phyloP scores from a whole-genome alignment of 2,113 vertebrate genomes.

The Aspidoscelis tigris region DNA sequence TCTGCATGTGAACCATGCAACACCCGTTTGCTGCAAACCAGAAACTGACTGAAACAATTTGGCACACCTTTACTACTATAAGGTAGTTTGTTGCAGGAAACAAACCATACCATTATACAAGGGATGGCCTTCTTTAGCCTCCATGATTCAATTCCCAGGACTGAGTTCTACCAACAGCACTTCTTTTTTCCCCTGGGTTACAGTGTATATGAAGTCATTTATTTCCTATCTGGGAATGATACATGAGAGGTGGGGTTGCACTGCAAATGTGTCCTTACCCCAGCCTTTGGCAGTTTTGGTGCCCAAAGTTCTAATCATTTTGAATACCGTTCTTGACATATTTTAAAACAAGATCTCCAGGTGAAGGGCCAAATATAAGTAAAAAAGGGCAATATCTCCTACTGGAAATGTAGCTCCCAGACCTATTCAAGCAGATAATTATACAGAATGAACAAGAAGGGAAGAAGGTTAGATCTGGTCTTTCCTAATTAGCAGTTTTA shows the following conservation, averaged over 20 bases:
- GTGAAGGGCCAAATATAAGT: too few relatives aligned
- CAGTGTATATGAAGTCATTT: not conserved
- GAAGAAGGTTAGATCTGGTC: not conserved
- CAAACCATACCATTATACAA: not conserved
- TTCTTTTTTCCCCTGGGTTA: not conserved
- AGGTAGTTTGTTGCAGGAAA: not conserved
- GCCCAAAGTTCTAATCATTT: too few relatives aligned
- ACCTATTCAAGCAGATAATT: not conserved
- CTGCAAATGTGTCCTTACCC: too few relatives aligned
- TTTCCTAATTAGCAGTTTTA: constrained; percentile 4
- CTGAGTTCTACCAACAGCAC: not conserved
- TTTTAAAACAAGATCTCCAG: too few relatives aligned
- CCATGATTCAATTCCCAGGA: not conserved
- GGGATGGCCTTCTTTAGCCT: not conserved
- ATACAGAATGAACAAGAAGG: not conserved
- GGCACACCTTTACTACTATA: not conserved
- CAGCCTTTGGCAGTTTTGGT: too few relatives aligned
- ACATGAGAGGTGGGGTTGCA: too few relatives aligned
- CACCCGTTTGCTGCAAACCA: too few relatives aligned
- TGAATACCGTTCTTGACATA: too few relatives aligned
- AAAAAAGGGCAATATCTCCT: not conserved
- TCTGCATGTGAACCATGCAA: too few relatives aligned
- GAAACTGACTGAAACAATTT: too few relatives aligned
- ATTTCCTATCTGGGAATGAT: not conserved
- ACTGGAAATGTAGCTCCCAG: not conserved